These are phyloP conservation scores for Mionectes macconnelli DNA, from an alignment of 2,113 vertebrate species.

Conservation along the genomic window DNA sequence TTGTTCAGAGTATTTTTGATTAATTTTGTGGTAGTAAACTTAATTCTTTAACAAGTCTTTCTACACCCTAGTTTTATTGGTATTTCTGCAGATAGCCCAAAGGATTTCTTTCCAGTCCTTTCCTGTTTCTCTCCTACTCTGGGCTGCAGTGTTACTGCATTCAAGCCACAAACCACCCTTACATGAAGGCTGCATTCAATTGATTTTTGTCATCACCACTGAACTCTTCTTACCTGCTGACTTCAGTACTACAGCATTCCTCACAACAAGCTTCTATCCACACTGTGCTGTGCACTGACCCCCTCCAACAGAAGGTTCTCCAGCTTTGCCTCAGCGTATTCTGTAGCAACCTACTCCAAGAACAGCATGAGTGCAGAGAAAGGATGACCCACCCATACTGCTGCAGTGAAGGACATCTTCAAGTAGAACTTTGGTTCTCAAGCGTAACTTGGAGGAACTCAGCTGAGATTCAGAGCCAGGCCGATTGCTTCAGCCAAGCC, in stretches of 20 bases:
- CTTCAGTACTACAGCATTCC: not conserved
- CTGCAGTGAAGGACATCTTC: not conserved
- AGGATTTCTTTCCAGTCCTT: not conserved
- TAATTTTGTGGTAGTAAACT: conserved; percentile 13
- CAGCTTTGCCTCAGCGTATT: not conserved
- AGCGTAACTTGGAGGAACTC: not conserved
- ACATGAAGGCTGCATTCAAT: not conserved
- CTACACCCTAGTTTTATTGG: not conserved
- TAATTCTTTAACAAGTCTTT: not conserved
- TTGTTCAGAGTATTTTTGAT: conserved; percentile 18
- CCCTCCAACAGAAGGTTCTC: not conserved
- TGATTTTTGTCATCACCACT: not conserved
- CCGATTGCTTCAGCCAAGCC: not conserved
- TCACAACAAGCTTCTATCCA: not conserved
- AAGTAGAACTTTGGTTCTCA: not conserved
- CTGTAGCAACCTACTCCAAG: not conserved
- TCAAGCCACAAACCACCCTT: not conserved
- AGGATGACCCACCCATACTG: not conserved
- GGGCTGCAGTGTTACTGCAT: not conserved
- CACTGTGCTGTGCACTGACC: not conserved
- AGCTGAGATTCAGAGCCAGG: not conserved
- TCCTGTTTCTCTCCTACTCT: not conserved
- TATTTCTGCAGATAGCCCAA: not conserved
- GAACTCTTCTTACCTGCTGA: not conserved
- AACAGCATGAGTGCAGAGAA: fast-evolving